These are phyloP conservation scores for Brachystomella parvula DNA, from an alignment of 1,140 invertebrate genomes.

Conservation along the genomic window DNA sequence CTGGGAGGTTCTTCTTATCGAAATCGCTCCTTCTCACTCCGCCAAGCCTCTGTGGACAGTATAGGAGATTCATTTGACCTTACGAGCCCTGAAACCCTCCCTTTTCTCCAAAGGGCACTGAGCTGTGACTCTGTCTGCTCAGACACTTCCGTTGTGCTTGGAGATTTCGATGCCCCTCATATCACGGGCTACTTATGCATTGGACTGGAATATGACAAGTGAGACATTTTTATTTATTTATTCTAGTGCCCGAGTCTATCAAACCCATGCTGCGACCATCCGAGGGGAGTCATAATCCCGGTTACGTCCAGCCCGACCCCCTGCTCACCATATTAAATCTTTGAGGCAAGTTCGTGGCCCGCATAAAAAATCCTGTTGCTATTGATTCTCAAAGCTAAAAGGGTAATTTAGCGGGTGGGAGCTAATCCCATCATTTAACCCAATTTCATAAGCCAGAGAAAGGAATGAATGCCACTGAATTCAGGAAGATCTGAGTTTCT, in stretches of 20 bases:
- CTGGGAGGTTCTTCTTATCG: not conserved
- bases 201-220: slow-evolving; percentile 69
- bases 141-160: slow-evolving; percentile 64
- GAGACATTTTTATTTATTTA: slow-evolving; percentile 33
- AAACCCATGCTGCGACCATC: no score
- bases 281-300: not conserved
- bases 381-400: no score
- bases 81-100: slow-evolving; percentile 39
- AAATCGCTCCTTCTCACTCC: slow-evolving; percentile 31
- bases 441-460: no score
- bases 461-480: no score
- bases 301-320: no score
- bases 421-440: no score
- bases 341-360: no score
- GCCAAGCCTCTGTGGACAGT: slow-evolving; percentile 35
- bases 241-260: not conserved
- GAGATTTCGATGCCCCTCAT: slow-evolving; percentile 58
- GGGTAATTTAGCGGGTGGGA: no score
- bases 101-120: slow-evolving; percentile 55
- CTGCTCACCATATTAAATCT: no score
- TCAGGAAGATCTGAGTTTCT: no score
- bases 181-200: slow-evolving; percentile 67
- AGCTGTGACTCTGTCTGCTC: slow-evolving; percentile 76
- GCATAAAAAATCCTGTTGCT: no score
- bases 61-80: slow-evolving; percentile 31